Evolutionary conservation across 1,140 invertebrate genomes (phyloP), one percentile per base, ranked within the genome.

Genomic region (Parasteatoda tepidariorum): DNA sequence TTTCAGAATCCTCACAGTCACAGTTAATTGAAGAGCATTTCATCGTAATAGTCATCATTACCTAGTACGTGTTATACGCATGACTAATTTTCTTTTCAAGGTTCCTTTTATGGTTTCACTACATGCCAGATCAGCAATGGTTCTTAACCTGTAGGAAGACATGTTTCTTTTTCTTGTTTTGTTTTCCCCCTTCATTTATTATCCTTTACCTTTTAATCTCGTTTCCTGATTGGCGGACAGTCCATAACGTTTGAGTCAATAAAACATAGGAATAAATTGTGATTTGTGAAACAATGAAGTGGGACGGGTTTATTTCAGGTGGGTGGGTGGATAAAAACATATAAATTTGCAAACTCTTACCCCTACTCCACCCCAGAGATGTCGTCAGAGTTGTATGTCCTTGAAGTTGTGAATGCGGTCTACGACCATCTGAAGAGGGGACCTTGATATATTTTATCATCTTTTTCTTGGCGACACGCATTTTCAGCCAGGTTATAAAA

Each of bases 61-160:
- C 61, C 38, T 55, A n/a, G 31, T 59, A 66, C 61, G 26, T 75
- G n/a, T n/a, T n/a, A 62, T 78, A 78, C 61, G 74, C 74, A 78
- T 78, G 74, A 55, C 74, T 78, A 78, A 78, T 78, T 78, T 66
- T 57, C 66, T 66, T 59, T n/a, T 48, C 74, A 66, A 78, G 38
- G 74, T 78, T 59, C 64, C 66, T 66, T 66, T 64, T 33, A 66
- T 33, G 18, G 26, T 22, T 13, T 70, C 34, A 78, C 66, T 78
- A 78, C 34, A 78, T 11, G 74, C 55, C 66, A 7, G 61, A 64
- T 59, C 61, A 66, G 74, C 28, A 22, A 54, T 22, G n/a, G n/a
- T n/a, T n/a, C n/a, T 31, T 54, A 48, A 24, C 38, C 26, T 18
- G 9, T 26, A 30, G 70, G 41, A 9, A 55, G 48, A 54, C 9